Evolutionary conservation across 2,888 invertebrate species (phyloP), one percentile per base, ranked within the genome.

Genomic region (Homarus gammarus): DNA sequence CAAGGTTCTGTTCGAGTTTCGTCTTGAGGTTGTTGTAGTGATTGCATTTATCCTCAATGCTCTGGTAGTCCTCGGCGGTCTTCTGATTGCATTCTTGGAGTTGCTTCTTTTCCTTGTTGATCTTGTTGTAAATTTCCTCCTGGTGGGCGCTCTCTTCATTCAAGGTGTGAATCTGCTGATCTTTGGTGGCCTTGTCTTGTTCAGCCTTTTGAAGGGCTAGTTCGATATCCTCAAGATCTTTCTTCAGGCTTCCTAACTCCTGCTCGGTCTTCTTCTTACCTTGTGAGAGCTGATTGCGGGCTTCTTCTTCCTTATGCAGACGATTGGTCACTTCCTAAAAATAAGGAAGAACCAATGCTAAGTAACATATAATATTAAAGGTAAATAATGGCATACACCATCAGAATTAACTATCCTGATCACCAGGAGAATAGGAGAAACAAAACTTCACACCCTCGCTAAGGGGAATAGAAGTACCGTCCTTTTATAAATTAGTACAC

Each of bases 21-120:
- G 98, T 96, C 95, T 99, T 99, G 93, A 99, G 98, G 95, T 99
- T 99, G 96, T 98, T 99, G 94, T 99, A 96, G 95, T 99, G 99
- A 95, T 99, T 99, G 94, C 98, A 98, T 95, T 99, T 99, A 95
- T 99, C 99, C 94, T 99, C 99, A 93, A 99, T 98, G 92, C 98
- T 98, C 93, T 94, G 94, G n/a, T 94, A 93, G 90, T 94, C 93
- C 90, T 93, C 93, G 38, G 93, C 92, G 36, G 93, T 93, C 92
- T 93, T 93, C 91, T 93, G 91, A 36, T 86, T 90, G 73, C 44
- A 72, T 40, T 91, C 91, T 31, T 81, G 81, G 10, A 89, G 89
- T 12, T 75, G 79, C 51, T 95, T 95, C 94, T 95, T 95, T 92
- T 95, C 95, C 93, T 95, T 95, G 93, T 94, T 94, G 92, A 95